Evolutionary conservation across 2,797 vertebrate species (phyloP), one percentile per base, ranked within the genome.

Genomic region (Hemitrygon akajei): DNA sequence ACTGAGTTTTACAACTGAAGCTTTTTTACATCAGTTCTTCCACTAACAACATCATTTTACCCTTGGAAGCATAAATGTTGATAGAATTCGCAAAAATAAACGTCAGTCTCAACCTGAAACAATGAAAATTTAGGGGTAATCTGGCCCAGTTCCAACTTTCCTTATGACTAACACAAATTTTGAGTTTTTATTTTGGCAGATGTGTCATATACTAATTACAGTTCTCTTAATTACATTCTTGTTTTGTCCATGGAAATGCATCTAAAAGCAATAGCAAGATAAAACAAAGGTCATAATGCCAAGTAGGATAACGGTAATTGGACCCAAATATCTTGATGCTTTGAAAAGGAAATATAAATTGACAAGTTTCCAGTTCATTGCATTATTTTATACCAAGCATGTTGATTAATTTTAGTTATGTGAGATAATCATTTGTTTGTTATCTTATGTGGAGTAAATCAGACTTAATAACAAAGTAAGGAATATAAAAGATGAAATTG

Each of bases 211-310:
- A 76, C 27, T 7, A 60, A 93, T 93, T 93, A 40, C 47, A n/a
- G 47, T 93, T 75, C 56, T 37, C 40, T 93, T 76, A 75, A 47
- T 93, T 56, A 75, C 22, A 93, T 75, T 56, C 73, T 18, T 93
- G 40, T 27, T 93, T 73, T 40, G 40, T 73, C 71, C 69, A 75
- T 89, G 71, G 22, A 76, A 93, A n/a, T 76, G 27, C 47, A 76
- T 75, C 91, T 56, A 56, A 76, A 93, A 7, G 27, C n/a, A 56
- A n/a, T 25, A 75, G 30, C 69, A 73, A 93, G 76, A 73, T 47
- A 73, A 75, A 16, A 93, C 76, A 93, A 93, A 93, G 91, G 91
- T 76, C 71, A 93, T 3, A 56, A 56, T 93, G 71, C 37, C 12
- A 71, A 34, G 63, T 30, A 89, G 12, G 25, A 20, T 58, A 93